Conservation (phyloP, 1,140 invertebrate species). For the Aleiodes sp. region DNA sequence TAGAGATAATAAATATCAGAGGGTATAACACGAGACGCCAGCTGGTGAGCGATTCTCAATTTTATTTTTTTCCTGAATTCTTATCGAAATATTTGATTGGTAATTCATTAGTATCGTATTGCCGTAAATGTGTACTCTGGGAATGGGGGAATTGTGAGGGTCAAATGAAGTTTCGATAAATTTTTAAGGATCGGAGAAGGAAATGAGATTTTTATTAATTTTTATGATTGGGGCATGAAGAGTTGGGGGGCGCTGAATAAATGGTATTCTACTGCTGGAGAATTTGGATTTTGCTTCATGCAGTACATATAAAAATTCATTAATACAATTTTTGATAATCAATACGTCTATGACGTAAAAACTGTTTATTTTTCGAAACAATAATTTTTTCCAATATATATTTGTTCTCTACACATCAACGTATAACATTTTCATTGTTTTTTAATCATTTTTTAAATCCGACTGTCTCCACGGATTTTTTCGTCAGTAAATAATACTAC, state of each 20-base stretch:
- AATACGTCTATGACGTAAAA: neutral
- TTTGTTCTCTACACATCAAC: slow-evolving; percentile 26
- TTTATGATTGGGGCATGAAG: neutral
- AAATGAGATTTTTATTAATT: neutral
- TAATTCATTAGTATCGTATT: slow-evolving; percentile 1
- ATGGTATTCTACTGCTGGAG: neutral
- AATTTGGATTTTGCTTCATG: neutral
- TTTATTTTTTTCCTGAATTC: neutral
- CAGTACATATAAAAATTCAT: neutral
- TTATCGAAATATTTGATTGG: neutral
- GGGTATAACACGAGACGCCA: slow-evolving; percentile 9
- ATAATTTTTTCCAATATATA: slow-evolving; percentile 23
- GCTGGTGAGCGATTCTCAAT: slow-evolving; percentile 21
- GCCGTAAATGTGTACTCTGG: neutral
- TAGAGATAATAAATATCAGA: slow-evolving; percentile 32
- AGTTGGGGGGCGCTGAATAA: neutral
- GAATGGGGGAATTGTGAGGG: neutral
- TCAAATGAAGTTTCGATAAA: neutral
- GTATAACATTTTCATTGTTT: slow-evolving; percentile 3
- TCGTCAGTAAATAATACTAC: slow-evolving; percentile 8
- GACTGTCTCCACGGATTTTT: neutral
- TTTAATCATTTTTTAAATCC: neutral
- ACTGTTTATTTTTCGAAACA: slow-evolving; percentile 19
- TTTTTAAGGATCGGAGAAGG: neutral
- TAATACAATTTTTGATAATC: neutral